Conservation (phyloP, 1,140 invertebrate genomes). For the Drosophila murphyi region DNA sequence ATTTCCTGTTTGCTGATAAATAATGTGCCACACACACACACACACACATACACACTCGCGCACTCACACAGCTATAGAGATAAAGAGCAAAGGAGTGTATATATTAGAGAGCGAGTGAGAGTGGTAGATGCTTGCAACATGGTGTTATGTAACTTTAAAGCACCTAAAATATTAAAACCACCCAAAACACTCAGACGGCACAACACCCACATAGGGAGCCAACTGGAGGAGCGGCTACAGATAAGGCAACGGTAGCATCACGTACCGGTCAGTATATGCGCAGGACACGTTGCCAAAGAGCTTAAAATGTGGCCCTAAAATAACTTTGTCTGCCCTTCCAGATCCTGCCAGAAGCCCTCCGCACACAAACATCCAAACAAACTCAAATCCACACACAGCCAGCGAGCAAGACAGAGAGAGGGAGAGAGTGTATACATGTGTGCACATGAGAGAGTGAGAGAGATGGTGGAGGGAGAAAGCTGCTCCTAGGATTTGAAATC, state of each 20-base stretch:
- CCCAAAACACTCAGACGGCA: constrained; percentile 51
- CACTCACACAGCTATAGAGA: constrained; percentile 4
- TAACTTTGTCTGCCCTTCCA: constrained; percentile 76
- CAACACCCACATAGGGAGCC: constrained; percentile 13
- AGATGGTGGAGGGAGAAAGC: not conserved
- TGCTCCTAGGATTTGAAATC: constrained; percentile 74
- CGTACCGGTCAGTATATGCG: constrained; percentile 67
- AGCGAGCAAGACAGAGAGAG: not conserved
- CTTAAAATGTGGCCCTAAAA: constrained; percentile 83
- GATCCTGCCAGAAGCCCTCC: constrained; percentile 28
- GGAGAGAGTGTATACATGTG: not conserved
- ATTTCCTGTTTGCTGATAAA: constrained; percentile 83
- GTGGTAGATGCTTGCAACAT: constrained; percentile 37
- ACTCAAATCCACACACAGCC: constrained; percentile 13
- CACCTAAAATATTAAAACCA: constrained; percentile 81
- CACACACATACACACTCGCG: constrained; percentile 11
- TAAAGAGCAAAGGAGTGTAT: not conserved
- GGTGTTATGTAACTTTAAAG: constrained; percentile 76
- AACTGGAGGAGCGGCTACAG: constrained; percentile 62
- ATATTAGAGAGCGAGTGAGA: constrained; percentile 7
- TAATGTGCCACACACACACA: constrained; percentile 55
- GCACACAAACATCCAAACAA: constrained; percentile 37
- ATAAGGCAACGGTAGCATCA: constrained; percentile 62
- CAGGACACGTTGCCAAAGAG: constrained; percentile 79
- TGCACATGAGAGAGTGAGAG: not conserved